Conservation (phyloP, 37 sponge, comb jelly and placozoan species). For the Diacarnus erythraeanus region DNA sequence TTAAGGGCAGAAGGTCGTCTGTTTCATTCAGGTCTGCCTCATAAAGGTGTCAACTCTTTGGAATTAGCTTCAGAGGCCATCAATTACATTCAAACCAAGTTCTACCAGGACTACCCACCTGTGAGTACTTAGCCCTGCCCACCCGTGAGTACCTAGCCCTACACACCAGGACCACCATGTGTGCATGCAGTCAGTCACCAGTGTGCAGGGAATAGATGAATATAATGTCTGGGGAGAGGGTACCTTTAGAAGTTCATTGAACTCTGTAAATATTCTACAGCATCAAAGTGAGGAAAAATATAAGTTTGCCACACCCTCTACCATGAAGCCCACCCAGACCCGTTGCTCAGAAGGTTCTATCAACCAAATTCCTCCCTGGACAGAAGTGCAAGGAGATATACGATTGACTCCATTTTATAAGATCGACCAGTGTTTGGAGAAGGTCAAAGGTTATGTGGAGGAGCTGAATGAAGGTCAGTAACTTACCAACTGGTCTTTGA, state of each 20-base stretch:
- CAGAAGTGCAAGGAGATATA: conserved; percentile 70
- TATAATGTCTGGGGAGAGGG: too few relatives aligned
- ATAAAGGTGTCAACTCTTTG: conserved; percentile 75
- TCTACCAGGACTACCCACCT: conserved; percentile 70
- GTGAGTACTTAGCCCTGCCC: conserved; percentile 26
- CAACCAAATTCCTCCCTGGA: conserved; percentile 76
- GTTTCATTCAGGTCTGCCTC: conserved; percentile 84
- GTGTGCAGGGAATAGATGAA: not conserved
- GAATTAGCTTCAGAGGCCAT: conserved; percentile 66
- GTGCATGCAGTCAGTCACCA: too few relatives aligned
- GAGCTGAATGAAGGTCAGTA: conserved; percentile 54
- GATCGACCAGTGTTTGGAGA: conserved; percentile 43
- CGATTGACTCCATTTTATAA: conserved; percentile 81
- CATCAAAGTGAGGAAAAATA: conserved; percentile 63
- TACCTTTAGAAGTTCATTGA: too few relatives aligned
- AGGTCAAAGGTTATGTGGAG: conserved; percentile 50
- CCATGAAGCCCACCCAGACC: conserved; percentile 79
- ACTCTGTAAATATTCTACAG: conserved; percentile 19
- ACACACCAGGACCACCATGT: too few relatives aligned
- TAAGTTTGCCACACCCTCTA: conserved; percentile 74
- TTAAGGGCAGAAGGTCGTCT: conserved; percentile 61
- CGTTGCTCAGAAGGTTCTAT: conserved; percentile 59
- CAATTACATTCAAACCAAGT: conserved; percentile 50
- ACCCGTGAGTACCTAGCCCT: too few relatives aligned
- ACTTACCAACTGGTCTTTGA: conserved; percentile 2